Evolutionary conservation across 1,140 invertebrate species (phyloP), one percentile per base, ranked within the genome.

Genomic region (Globodera rostochiensis): DNA sequence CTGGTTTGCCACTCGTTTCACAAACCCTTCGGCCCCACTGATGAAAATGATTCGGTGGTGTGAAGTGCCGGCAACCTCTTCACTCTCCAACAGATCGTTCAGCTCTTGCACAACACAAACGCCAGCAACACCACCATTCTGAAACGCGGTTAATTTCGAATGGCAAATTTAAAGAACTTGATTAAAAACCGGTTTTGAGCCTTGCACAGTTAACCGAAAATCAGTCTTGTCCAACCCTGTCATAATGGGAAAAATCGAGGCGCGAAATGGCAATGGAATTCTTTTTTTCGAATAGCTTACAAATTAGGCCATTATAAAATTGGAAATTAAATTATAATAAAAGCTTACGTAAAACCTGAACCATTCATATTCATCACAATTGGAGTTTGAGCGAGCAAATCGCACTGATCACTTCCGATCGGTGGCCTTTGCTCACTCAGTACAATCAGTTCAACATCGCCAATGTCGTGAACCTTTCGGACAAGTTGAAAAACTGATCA

Each of bases 221-320:
- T n/a, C n/a, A n/a, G n/a, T n/a, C n/a, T n/a, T n/a, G n/a, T n/a
- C n/a, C n/a, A n/a, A n/a, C n/a, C n/a, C n/a, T n/a, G n/a, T n/a
- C n/a, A n/a, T n/a, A n/a, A n/a, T n/a, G n/a, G n/a, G n/a, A n/a
- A n/a, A n/a, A n/a, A n/a, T n/a, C n/a, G n/a, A n/a, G n/a, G n/a
- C n/a, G n/a, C n/a, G n/a, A n/a, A n/a, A n/a, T n/a, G n/a, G n/a
- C n/a, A n/a, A n/a, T n/a, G n/a, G n/a, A n/a, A n/a, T n/a, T n/a
- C n/a, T n/a, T n/a, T n/a, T n/a, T n/a, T n/a, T n/a, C n/a, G n/a
- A n/a, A n/a, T n/a, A n/a, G n/a, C n/a, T n/a, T n/a, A n/a, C n/a
- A n/a, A n/a, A n/a, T n/a, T n/a, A n/a, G n/a, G n/a, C 97, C 96
- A 98, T 98, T 91, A 99, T 91, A 88, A 98, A 93, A 92, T 99